A percentile compares a stretch with the other conserved stretches of the same genome.
Evolutionary conservation across 2,113 vertebrate genomes (phyloP).

Genomic region (Excalfactoria chinensis): DNA sequence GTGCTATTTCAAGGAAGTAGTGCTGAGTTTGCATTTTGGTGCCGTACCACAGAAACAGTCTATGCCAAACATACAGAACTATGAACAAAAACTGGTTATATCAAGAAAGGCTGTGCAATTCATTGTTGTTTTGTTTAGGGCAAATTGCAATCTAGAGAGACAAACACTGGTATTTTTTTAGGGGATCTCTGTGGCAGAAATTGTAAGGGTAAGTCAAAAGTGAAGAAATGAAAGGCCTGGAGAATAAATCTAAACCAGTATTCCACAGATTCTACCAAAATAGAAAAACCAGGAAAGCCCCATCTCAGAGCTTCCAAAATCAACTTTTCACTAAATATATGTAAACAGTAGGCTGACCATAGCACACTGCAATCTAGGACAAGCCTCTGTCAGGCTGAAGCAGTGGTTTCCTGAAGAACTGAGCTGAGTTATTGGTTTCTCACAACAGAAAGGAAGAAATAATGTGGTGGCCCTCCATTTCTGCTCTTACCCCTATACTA

Average conservation of each 20-base stretch:
- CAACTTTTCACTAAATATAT: background rate
- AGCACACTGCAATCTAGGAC: background rate
- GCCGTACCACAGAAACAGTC: background rate
- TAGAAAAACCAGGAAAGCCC: background rate
- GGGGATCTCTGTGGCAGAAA: background rate
- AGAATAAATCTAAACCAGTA: background rate
- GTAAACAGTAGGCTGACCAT: background rate
- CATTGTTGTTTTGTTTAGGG: background rate
- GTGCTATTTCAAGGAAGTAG: background rate
- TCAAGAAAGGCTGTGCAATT: background rate
- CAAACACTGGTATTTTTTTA: background rate
- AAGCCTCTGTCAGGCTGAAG: background rate
- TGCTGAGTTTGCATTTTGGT: background rate
- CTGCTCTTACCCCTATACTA: background rate
- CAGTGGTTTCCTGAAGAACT: conserved; percentile 53
- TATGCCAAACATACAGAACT: background rate
- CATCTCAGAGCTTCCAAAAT: background rate
- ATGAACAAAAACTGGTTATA: background rate
- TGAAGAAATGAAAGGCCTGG: background rate
- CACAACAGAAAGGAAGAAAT: background rate
- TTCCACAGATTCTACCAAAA: background rate
- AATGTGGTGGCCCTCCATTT: background rate
- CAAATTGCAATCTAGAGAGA: background rate
- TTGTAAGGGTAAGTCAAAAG: background rate
- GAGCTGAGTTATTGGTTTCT: background rate